Evolutionary conservation across 2,797 vertebrate species (phyloP), one percentile per base, ranked within the genome.

Genomic region (Enteromius treurensis): DNA sequence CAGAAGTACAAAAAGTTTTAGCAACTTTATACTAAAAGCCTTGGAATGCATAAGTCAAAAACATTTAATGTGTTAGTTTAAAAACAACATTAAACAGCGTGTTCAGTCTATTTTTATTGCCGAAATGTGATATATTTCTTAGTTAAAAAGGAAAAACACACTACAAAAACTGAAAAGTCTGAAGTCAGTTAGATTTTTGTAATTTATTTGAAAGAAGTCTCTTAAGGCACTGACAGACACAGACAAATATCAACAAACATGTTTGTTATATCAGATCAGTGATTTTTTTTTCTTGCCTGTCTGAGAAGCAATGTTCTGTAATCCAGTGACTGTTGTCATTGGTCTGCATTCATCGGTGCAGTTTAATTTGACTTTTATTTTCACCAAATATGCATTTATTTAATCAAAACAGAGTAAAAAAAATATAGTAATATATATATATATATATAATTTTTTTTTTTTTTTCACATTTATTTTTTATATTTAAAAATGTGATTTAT

Each of bases 1-100:
- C 26, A 58, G 37, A 81, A 34, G 55, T 81, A n/a, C 21, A 71
- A 69, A 60, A 81, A 64, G 69, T 81, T 73, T 73, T 13, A 37
- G 42, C 37, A 65, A 40, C 58, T 51, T 40, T 65, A 81, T 37
- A 9, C 58, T 40, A 29, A 64, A 51, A 40, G 58, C 21, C 21
- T 74, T 62, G 42, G 32, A 74, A 74, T 26, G 55, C 26, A 37
- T 26, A 40, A 65, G 10, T 21, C 80, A 64, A 32, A 74, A 51
- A 51, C 14, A 0, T 81, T 64, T 81, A 21, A 51, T 64, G 79
- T 81, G 69, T 64, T 51, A 19, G 3, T 58, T 76, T 58, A 37
- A 75, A 75, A 75, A 58, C 65, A 68, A 68, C 32, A 58, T 6
- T 19, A 47, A 73, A 47, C 1, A 3, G 15, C 17, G 55, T 23